These are phyloP conservation scores for Unio pictorum DNA, from an alignment of 2,888 invertebrate genomes.

Conservation along the genomic window DNA sequence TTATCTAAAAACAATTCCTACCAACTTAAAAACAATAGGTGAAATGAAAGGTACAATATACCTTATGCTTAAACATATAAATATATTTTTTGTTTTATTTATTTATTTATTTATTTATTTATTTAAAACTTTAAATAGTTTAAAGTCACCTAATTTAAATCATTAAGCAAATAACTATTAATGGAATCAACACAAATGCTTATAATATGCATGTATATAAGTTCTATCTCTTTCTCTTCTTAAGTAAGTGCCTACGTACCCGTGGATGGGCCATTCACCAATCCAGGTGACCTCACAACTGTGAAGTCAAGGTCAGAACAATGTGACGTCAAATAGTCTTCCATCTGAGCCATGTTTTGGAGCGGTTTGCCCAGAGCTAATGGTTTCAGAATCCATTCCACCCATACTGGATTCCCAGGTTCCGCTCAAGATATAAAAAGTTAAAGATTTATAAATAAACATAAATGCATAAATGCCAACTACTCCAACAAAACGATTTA, in stretches of 20 bases:
- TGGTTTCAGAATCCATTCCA: slow-evolving; percentile 58
- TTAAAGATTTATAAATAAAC: slow-evolving; percentile 2
- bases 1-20: not conserved
- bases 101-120: no score
- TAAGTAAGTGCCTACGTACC: slow-evolving; percentile 28
- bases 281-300: slow-evolving; percentile 59
- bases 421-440: slow-evolving; percentile 39
- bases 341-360: slow-evolving; percentile 63
- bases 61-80: no score
- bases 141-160: no score
- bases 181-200: no score
- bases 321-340: slow-evolving; percentile 48
- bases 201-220: no score
- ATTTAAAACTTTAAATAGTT: no score
- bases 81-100: no score
- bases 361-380: slow-evolving; percentile 54
- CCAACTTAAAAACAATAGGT: slow-evolving; percentile 4
- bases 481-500: no score
- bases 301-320: slow-evolving; percentile 63
- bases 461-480: no score
- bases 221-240: not conserved
- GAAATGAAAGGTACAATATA: not conserved
- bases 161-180: no score
- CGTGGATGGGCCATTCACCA: slow-evolving; percentile 42
- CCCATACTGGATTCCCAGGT: slow-evolving; percentile 43